Base-by-base conservation (phyloP, 1,140 invertebrate species). In the Leptonema lineaticorne region DNA sequence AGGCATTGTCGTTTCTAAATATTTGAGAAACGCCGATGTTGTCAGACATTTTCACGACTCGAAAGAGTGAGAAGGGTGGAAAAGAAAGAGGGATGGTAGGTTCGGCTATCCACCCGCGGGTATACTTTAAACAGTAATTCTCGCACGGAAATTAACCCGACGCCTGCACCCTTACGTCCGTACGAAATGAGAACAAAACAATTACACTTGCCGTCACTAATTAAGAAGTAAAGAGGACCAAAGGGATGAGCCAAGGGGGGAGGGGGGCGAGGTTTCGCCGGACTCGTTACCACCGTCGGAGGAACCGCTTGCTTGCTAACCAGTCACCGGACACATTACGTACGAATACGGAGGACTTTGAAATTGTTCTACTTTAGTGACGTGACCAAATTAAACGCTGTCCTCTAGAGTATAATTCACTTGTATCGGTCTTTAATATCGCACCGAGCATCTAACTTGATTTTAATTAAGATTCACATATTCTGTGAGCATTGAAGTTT, bases 131-230 rank as follows among this genome's bases (percentile, higher is more conserved):
- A 64, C 62, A 46, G 62, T 46, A 64, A 64, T 64, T 64, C 46
- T 64, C 62, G 62, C 62, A 46, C 62, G 62, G 41, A 64, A 64
- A 64, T 64, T 64, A 64, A 64, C 62, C n/a, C 29, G 62, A 26
- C 37, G 24, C 37, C 50, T 9, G 27, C 50, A 24, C 50, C 50
- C 37, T 41, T 16, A 28, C n/a, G n/a, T n/a, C 33, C 58, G 22
- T 22, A 29, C 14, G 58, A 18, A 26, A 41, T 27, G 68, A 41
- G 69, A 71, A 72, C 67, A 66, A 72, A 72, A 72, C 70, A 72
- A 72, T 72, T 72, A 72, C 70, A 72, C 70, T 72, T 67, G 70
- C 67, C 63, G 70, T 67, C 70, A 72, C 67, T 72, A 72, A 72
- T 72, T 72, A 69, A 72, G 67, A 72, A 72, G 70, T 72, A 72